Evolutionary conservation across 2,888 invertebrate genomes (phyloP).

Genomic region (Plebejus melissa): DNA sequence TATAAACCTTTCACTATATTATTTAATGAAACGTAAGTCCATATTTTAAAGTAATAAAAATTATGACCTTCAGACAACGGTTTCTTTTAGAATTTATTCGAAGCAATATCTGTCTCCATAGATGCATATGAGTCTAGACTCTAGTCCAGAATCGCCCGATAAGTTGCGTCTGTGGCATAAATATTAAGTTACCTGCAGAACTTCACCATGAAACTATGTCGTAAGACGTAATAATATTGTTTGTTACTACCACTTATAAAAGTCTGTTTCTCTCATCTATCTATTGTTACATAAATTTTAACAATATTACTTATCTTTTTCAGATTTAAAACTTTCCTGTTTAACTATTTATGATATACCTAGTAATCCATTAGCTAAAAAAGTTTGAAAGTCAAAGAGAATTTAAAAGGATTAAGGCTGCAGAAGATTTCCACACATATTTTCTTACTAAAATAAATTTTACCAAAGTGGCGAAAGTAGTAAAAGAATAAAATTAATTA

Average conservation of each 20-base stretch:
- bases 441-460: not conserved
- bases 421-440: not conserved
- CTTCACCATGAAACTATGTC: not conserved
- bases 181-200: not conserved
- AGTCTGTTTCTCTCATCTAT: no score
- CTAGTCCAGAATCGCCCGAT: not conserved
- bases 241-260: not conserved
- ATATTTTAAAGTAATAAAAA: not conserved
- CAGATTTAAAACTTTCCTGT: not conserved
- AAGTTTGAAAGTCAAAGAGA: not conserved
- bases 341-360: not conserved
- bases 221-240: not conserved
- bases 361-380: not conserved
- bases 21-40: not conserved
- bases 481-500: slow-evolving; percentile 7
- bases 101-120: not conserved
- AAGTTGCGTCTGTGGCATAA: not conserved
- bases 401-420: not conserved
- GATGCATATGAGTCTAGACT: not conserved
- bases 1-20: no score
- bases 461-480: slow-evolving; percentile 4
- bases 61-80: not conserved
- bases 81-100: not conserved
- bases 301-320: no score
- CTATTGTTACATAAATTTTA: no score